Evolutionary conservation across 2,113 vertebrate species (phyloP), one percentile per base, ranked within the genome.

Genomic region (Sciurus niger): DNA sequence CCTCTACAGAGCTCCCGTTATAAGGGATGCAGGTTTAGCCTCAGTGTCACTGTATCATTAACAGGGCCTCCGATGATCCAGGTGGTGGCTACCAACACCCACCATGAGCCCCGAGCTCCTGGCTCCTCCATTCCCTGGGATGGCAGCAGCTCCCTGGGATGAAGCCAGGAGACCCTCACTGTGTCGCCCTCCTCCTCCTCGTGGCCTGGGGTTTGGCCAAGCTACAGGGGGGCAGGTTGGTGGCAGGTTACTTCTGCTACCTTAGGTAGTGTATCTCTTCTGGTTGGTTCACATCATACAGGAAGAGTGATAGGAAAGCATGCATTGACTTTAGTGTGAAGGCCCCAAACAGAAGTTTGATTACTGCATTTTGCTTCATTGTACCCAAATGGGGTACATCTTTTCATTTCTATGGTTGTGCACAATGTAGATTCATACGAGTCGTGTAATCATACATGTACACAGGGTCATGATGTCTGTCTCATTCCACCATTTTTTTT

Each of bases 11-110:
- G 8, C 12, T 0, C 34, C 34, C 2, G 22, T 24, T 2, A 4
- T 0, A n/a, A 2, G 0, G 16, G 22, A 1, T 1, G 43, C 58
- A 8, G 4, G 16, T 30, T 58, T 22, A 37, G 17, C 4, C 48
- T 16, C 51, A 13, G 43, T 4, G 2, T 7, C 22, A 1, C 13
- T 4, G 8, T 46, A 32, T 58, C 46, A 55, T 34, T 53, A 4
- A 63, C 16, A 72, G 20, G 63, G 6, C 34, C 37, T 65, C 70
- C 17, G 55, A 18, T 18, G 43, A 68, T 53, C n/a, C 63, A n/a
- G 46, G 0, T 17, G 25, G 6, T 6, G 34, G 37, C n/a, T 32
- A 6, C 0, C 6, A 1, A 16, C 30, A 28, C 16, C 37, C 25
- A 22, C 28, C 11, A 1, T 32, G 68, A 20, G 34, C n/a, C 32